A percentile compares a stretch with the other conserved stretches of the same genome.
phyloP scores from a whole-genome alignment of 2,888 invertebrate species.

The Tipula confusa region DNA sequence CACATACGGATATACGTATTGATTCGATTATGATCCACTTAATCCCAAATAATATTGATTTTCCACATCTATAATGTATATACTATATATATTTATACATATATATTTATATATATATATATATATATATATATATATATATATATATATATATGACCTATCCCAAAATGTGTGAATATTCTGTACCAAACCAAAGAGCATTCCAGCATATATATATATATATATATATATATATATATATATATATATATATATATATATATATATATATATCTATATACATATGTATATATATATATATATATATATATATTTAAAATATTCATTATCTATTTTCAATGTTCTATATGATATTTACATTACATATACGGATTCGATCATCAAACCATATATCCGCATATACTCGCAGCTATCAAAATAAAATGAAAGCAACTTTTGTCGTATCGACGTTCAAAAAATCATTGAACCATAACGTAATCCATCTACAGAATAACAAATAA shows the following conservation, averaged over 20 bases:
- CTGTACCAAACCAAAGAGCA: background rate
- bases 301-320: background rate
- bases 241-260: too few relatives aligned
- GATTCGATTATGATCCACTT: slow-evolving; percentile 14
- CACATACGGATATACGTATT: background rate
- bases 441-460: background rate
- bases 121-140: background rate
- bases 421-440: background rate
- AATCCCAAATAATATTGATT: slow-evolving; percentile 20
- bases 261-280: too few relatives aligned
- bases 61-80: background rate
- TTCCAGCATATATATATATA: background rate
- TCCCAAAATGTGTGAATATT: background rate
- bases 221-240: too few relatives aligned
- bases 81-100: background rate
- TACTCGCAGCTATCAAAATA: background rate
- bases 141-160: background rate
- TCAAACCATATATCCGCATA: background rate
- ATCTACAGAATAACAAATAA: background rate
- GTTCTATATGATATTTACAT: background rate
- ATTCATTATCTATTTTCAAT: background rate
- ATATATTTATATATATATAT: background rate
- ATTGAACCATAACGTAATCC: background rate
- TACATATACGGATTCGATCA: background rate
- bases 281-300: too few relatives aligned